phyloP scores from a whole-genome alignment of 2,797 vertebrate species.

The Agapornis canus region DNA sequence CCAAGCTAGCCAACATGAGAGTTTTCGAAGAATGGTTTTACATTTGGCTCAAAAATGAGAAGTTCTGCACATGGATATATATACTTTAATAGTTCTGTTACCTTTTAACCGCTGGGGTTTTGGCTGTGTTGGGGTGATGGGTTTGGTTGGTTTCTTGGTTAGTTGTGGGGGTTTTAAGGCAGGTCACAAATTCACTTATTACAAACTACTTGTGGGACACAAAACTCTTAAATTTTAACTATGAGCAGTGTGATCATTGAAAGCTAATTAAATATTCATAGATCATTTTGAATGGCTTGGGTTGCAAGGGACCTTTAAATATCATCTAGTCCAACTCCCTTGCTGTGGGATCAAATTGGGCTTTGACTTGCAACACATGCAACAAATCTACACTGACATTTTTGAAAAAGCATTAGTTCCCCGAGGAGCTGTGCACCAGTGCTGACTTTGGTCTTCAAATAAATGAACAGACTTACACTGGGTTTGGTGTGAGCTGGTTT shows the following conservation, averaged over 20 bases:
- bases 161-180: rapidly evolving
- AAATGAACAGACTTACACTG: neutral
- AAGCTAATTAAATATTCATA: neutral
- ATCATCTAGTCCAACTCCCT: neutral
- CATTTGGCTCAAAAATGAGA: neutral
- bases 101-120: neutral
- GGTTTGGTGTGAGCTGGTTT: neutral
- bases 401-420: neutral
- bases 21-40: neutral
- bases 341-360: neutral
- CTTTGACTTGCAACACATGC: neutral
- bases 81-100: neutral
- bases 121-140: neutral
- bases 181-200: neutral
- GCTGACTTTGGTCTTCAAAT: neutral
- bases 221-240: neutral
- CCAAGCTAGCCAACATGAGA: neutral
- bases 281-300: neutral
- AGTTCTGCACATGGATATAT: neutral
- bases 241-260: neutral
- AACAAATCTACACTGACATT: neutral
- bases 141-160: neutral
- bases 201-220: neutral
- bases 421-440: neutral
- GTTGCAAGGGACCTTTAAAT: neutral